Evolutionary conservation across 2,113 vertebrate genomes (phyloP).

Genomic region (Cranoglanis bouderius): DNA sequence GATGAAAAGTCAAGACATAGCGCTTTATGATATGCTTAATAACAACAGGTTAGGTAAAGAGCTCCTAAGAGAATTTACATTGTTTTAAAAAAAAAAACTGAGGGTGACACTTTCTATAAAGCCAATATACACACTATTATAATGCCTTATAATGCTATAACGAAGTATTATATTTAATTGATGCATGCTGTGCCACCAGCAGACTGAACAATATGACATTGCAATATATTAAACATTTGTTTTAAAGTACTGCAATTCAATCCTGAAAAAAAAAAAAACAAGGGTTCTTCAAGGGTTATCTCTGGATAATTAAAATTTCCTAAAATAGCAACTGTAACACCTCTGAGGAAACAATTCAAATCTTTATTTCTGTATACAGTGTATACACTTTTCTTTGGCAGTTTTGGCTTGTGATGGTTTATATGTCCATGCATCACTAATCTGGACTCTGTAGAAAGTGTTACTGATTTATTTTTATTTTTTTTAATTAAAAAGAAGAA

Average conservation of each 20-base stretch:
- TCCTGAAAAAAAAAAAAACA: background rate
- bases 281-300: background rate
- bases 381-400: background rate
- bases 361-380: too few species aligned
- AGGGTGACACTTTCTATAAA: background rate
- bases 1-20: background rate
- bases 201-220: background rate
- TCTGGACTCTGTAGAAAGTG: constrained; percentile 1
- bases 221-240: background rate
- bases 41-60: background rate
- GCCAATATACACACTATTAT: background rate
- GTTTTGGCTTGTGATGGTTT: background rate
- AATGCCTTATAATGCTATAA: background rate
- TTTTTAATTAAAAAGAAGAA: too few species aligned
- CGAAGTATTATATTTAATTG: background rate
- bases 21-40: background rate
- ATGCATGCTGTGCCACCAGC: background rate
- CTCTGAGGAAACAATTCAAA: background rate
- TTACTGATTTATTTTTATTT: background rate
- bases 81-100: background rate
- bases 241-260: background rate
- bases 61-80: background rate
- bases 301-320: background rate
- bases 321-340: background rate
- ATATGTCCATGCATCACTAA: background rate